Base-by-base conservation (phyloP, 2,888 invertebrate genomes). In the Papilio elwesi region DNA sequence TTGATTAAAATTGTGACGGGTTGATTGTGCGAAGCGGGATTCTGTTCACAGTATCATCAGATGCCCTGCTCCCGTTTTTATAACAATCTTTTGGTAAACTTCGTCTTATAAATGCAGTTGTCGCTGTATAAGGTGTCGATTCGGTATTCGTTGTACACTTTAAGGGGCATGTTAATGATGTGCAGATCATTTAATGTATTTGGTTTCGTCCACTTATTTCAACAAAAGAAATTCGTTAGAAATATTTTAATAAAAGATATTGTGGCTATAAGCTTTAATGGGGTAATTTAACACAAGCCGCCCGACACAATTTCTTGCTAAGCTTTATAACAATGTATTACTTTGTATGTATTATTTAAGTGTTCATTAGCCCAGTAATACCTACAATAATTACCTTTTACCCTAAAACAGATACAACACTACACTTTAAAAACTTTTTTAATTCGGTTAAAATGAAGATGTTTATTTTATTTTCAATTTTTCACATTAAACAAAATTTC, bases 1-100 rank as follows among this genome's bases (percentile, higher is more conserved):
- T 92, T 92, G 91, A 92, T 93, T 92, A 92, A 92, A 91, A 89
- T 85, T 89, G 92, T 91, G 91, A 92, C 91, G 87, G 90, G 90
- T 84, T 90, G 91, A 92, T 93, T 92, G 91, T 87, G 80, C 76
- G 75, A 78, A 76, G 77, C 68, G 38, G 70, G 43, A 66, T 70
- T 70, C 70, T 48, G 80, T 77, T 77, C 74, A 78, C 78, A 76
- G 77, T 76, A 81, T 76, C 73, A 75, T 74, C 75, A 75, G 70
- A 80, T 83, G 82, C 80, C 85, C 80, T 78, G 78, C 69, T 43
- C 55, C 51, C 59, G 59, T 62, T 62, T 62, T 62, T 62, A 43
- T 62, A 43, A 62, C 12, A 43, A 52, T 52, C 52, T 52, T 62
- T 43, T 38, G 43, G 59, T 62, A 43, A 43, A 43, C 38, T 62